These are phyloP conservation scores for Moxostoma hubbsi DNA, from an alignment of 2,797 vertebrate species.

Conservation along the genomic window DNA sequence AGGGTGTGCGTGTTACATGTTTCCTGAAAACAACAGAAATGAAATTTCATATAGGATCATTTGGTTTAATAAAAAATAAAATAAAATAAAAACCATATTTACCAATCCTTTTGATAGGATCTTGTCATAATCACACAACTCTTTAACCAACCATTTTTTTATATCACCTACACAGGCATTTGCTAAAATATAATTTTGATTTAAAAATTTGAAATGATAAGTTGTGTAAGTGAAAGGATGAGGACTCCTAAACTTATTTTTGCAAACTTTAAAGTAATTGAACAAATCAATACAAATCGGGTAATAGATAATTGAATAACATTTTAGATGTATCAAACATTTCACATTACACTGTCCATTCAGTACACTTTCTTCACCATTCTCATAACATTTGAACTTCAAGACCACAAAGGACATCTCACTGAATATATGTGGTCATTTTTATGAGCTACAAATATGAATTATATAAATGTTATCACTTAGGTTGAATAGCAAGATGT, in stretches of 20 bases:
- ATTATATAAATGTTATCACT: not conserved
- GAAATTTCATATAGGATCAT: not conserved
- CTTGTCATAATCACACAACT: not conserved
- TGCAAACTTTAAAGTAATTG: not conserved
- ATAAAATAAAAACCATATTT: not conserved
- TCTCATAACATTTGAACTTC: not conserved
- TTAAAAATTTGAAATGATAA: too few species aligned
- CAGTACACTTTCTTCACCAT: conserved; percentile 24
- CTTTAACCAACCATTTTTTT: not conserved
- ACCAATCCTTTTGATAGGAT: not conserved
- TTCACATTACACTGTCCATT: conserved; percentile 30
- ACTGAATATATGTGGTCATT: not conserved
- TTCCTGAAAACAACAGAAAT: conserved; percentile 12
- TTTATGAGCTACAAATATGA: too few species aligned
- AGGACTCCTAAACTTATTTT: not conserved
- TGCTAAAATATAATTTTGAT: not conserved
- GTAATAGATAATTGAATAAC: not conserved
- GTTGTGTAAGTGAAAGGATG: not conserved
- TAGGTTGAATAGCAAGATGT: not conserved
- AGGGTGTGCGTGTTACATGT: not conserved
- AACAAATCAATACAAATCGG: not conserved
- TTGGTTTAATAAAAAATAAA: conserved; percentile 14
- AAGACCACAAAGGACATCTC: not conserved
- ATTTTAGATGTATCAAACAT: conserved; percentile 10
- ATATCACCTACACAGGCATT: not conserved